phyloP scores from a whole-genome alignment of 92 coral and sea anemone genomes.

The Blastomussa wellsi region DNA sequence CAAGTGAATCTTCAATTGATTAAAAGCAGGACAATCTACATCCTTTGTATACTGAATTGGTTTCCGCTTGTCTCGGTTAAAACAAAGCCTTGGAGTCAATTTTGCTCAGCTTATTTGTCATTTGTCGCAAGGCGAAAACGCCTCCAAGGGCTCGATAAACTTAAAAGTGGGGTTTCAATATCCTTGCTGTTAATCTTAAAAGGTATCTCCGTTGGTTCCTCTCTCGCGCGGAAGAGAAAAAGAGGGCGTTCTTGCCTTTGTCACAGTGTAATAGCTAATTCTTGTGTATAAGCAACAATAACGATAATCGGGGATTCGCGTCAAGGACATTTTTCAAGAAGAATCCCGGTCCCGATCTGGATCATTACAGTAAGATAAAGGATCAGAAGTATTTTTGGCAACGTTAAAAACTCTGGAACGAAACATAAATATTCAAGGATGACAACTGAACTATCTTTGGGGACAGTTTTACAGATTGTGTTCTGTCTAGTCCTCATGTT shows the following conservation, averaged over 20 bases:
- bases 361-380: neutral
- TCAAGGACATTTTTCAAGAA: neutral
- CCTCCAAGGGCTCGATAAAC: neutral
- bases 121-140: conserved; percentile 8
- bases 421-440: neutral
- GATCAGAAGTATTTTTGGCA: neutral
- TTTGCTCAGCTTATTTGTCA: conserved; percentile 15
- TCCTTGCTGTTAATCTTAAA: neutral
- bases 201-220: neutral
- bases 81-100: conserved; percentile 2
- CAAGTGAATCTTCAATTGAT: neutral
- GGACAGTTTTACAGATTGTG: conserved; percentile 43
- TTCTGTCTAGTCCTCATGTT: conserved; percentile 58
- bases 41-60: conserved; percentile 7
- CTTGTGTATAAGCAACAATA: no score
- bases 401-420: neutral
- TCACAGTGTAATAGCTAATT: no score
- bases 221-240: neutral
- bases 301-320: no score
- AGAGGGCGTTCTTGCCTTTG: neutral
- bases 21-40: conserved; percentile 2
- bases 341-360: neutral
- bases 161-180: conserved; percentile 1
- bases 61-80: conserved; percentile 8
- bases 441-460: neutral